Percentiles rank a stretch among this genome's conserved stretches.
Conservation (phyloP, 2,797 vertebrate genomes). For the Aphelocoma californica region DNA sequence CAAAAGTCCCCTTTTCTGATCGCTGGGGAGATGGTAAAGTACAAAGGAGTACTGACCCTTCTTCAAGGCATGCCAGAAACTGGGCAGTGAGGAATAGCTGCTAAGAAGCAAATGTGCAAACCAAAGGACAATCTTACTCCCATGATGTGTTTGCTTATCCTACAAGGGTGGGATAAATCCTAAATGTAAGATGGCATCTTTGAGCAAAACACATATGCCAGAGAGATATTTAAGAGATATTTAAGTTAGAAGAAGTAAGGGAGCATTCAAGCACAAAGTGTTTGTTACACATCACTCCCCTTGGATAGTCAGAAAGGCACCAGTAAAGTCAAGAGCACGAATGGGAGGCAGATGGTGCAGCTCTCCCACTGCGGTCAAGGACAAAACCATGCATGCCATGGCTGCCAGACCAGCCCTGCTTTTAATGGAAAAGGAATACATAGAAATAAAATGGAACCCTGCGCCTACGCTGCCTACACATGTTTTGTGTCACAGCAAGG, state of each 20-base stretch:
- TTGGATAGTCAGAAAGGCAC: background rate
- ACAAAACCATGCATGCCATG: background rate
- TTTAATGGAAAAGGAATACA: background rate
- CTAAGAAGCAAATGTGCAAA: background rate
- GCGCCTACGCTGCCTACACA: fast-evolving
- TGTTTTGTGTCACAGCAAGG: background rate
- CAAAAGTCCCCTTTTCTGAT: background rate
- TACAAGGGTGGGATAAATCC: background rate
- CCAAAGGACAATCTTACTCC: background rate
- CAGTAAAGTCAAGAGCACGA: background rate
- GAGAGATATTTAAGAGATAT: background rate
- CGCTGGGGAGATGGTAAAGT: background rate
- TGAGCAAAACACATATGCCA: background rate
- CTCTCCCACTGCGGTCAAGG: background rate
- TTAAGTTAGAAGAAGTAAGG: background rate
- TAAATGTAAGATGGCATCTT: background rate
- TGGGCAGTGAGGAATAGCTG: background rate
- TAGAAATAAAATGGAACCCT: background rate
- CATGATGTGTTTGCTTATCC: background rate
- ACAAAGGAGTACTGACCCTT: background rate
- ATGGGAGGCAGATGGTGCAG: background rate
- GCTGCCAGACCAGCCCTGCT: background rate
- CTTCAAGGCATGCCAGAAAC: background rate
- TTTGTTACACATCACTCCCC: background rate
- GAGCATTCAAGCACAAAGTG: background rate